phyloP scores from a whole-genome alignment of 2,888 invertebrate genomes.

The Bellardia pandia region DNA sequence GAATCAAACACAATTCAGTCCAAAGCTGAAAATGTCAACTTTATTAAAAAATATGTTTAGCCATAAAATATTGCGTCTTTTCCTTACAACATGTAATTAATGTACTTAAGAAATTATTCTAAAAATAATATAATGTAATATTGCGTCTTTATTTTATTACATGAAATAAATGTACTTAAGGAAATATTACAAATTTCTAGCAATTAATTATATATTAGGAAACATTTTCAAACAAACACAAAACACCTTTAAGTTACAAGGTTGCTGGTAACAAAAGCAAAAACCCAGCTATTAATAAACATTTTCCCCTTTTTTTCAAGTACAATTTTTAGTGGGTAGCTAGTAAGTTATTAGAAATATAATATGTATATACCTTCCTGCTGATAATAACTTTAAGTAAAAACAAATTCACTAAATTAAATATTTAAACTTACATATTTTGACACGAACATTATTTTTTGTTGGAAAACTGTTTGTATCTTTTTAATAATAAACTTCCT shows the following conservation, averaged over 20 bases:
- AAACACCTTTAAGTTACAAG: slow-evolving; percentile 6
- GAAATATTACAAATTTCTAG: neutral
- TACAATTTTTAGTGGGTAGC: neutral
- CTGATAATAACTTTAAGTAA: neutral
- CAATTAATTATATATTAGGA: neutral
- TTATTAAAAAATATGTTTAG: no score
- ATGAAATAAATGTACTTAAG: neutral
- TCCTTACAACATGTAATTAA: neutral
- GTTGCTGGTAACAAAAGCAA: slow-evolving; percentile 16
- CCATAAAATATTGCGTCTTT: no score
- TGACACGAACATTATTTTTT: neutral
- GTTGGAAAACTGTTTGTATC: neutral
- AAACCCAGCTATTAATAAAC: neutral
- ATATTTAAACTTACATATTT: no score
- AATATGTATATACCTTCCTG: no score
- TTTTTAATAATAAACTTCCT: neutral
- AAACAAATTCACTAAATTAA: neutral
- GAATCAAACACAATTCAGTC: no score
- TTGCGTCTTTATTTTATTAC: no score
- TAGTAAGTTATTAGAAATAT: neutral
- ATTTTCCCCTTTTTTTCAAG: no score
- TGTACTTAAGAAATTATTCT: neutral
- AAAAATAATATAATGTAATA: no score
- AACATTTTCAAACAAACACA: neutral
- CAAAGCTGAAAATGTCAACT: no score